Percentiles rank a stretch among this genome's conserved stretches.
These are phyloP conservation scores for Hemistola chrysoprasaria DNA, from an alignment of 2,888 invertebrate genomes.

Conservation along the genomic window DNA sequence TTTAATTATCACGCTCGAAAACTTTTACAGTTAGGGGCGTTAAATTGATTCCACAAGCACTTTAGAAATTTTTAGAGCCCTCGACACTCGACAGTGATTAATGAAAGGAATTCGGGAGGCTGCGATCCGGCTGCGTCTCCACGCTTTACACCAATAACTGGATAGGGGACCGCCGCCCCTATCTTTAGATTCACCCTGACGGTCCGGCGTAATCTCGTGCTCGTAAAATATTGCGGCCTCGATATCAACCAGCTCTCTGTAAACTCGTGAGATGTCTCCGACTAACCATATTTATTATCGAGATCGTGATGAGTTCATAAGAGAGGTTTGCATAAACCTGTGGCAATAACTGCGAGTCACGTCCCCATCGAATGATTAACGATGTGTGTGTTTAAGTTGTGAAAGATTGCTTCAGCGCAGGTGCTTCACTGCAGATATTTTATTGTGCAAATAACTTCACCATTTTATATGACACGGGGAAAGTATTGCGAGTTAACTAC, in stretches of 20 bases:
- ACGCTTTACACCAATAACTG: constrained; percentile 50
- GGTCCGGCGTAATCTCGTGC: constrained; percentile 56
- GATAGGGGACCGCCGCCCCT: constrained; percentile 58
- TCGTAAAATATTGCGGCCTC: constrained; percentile 62
- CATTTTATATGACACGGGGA: constrained; percentile 18
- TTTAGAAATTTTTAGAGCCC: constrained; percentile 74
- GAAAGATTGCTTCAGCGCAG: constrained; percentile 48
- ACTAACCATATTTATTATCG: constrained; percentile 59
- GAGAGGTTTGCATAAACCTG: constrained; percentile 57
- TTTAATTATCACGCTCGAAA: constrained; percentile 70
- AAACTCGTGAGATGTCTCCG: constrained; percentile 42
- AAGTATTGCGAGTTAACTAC: constrained; percentile 15
- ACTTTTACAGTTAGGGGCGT: constrained; percentile 65
- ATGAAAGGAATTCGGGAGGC: constrained; percentile 73
- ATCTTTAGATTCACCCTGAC: constrained; percentile 45
- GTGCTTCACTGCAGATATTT: constrained; percentile 29
- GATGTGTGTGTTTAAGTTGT: constrained; percentile 47
- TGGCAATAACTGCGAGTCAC: constrained; percentile 61
- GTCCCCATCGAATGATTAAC: constrained; percentile 61
- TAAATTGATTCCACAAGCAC: constrained; percentile 76
- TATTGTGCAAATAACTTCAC: constrained; percentile 26
- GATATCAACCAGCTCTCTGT: constrained; percentile 57
- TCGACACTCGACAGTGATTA: constrained; percentile 79
- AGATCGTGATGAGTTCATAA: constrained; percentile 65
- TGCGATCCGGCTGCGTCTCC: constrained; percentile 51